Evolutionary conservation across 2,113 vertebrate species (phyloP).

Genomic region (Cheilinus undulatus): DNA sequence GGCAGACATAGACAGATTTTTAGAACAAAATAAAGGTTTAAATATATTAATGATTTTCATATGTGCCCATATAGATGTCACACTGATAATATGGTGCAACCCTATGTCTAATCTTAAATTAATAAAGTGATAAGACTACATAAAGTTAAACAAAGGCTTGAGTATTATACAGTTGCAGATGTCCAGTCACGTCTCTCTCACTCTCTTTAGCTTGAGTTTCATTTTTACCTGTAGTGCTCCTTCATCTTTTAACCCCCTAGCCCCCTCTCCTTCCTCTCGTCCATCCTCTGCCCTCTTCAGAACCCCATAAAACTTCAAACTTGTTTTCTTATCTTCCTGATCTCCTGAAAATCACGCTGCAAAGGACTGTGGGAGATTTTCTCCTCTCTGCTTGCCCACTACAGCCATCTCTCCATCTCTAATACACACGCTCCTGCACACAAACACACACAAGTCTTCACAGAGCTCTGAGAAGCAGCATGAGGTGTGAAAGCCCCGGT

Average conservation of each 20-base stretch:
- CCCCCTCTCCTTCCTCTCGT: neutral
- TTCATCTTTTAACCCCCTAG: conserved; percentile 1
- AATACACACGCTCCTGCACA: neutral
- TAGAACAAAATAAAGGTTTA: no score
- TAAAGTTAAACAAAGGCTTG: no score
- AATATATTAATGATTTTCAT: no score
- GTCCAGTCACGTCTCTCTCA: no score
- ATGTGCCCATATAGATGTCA: no score
- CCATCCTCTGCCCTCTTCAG: conserved; percentile 20
- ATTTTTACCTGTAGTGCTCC: conserved; percentile 13
- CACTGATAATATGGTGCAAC: no score
- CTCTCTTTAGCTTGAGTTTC: neutral
- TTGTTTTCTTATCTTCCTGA: conserved; percentile 38
- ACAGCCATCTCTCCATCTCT: conserved; percentile 8
- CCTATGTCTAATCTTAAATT: no score
- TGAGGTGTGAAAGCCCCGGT: conserved; percentile 21
- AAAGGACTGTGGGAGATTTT: conserved; percentile 62
- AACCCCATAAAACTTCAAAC: conserved; percentile 63
- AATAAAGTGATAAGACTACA: no score
- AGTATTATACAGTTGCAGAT: no score
- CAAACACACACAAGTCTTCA: neutral
- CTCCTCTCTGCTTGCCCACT: conserved; percentile 12
- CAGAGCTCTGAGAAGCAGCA: conserved; percentile 26
- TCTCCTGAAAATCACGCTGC: conserved; percentile 58
- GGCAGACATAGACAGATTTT: no score